Conservation (phyloP, 2,888 invertebrate genomes). For the Dorcus hopei region DNA sequence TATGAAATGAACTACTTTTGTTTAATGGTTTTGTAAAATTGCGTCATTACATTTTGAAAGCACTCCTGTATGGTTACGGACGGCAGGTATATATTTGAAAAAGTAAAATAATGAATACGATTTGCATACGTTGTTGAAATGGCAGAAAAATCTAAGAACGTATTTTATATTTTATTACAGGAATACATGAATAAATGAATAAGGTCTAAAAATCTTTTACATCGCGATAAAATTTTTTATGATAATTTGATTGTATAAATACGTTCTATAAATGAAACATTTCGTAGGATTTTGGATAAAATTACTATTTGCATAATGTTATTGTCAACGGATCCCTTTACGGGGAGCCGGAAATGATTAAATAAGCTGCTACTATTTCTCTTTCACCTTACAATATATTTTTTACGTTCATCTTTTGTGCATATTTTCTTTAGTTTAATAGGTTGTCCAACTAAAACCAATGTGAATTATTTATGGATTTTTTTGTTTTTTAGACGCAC, state of each 20-base stretch:
- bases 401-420: background rate
- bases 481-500: background rate
- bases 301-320: conserved; percentile 44
- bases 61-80: too few relatives aligned
- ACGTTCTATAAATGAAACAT: conserved; percentile 44
- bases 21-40: too few relatives aligned
- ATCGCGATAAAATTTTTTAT: conserved; percentile 39
- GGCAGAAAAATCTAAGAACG: background rate
- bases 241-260: conserved; percentile 40
- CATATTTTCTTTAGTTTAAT: background rate
- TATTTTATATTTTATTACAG: background rate
- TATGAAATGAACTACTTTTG: too few relatives aligned
- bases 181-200: conserved; percentile 34
- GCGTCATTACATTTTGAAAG: too few relatives aligned
- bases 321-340: conserved; percentile 26
- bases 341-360: conserved; percentile 20
- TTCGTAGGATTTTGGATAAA: conserved; percentile 41
- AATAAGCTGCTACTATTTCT: conserved; percentile 1
- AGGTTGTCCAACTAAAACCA: background rate
- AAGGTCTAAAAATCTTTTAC: conserved; percentile 24
- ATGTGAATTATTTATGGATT: background rate
- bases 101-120: too few relatives aligned
- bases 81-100: too few relatives aligned
- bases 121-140: too few relatives aligned
- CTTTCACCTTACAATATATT: background rate